Evolutionary conservation across 1,140 invertebrate genomes (phyloP).

Genomic region (Eciton burchellii): DNA sequence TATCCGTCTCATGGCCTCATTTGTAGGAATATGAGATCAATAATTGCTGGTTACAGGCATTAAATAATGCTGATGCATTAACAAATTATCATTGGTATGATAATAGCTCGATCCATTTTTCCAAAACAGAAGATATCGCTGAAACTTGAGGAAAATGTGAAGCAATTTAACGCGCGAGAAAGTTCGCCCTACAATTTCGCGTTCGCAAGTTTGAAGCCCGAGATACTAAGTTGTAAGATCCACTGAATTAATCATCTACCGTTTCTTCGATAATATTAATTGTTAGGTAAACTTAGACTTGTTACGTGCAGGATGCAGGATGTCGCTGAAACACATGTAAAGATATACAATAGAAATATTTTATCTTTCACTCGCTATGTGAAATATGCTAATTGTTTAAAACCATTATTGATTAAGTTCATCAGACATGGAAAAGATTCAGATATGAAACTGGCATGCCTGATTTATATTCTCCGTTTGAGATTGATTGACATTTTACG

Average conservation of each 20-base stretch:
- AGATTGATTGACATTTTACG: no score
- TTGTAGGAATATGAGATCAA: not conserved
- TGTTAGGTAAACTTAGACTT: slow-evolving; percentile 37
- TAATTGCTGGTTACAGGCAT: not conserved
- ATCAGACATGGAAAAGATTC: no score
- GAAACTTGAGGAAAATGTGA: slow-evolving; percentile 32
- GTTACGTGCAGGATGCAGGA: not conserved
- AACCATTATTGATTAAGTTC: no score
- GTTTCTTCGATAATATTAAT: slow-evolving; percentile 50
- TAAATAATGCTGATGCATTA: not conserved
- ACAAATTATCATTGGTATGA: not conserved
- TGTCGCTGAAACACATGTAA: slow-evolving; percentile 1
- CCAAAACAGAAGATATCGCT: not conserved
- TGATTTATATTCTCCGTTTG: no score
- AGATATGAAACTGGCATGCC: no score
- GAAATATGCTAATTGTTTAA: no score
- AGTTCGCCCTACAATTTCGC: slow-evolving; percentile 40
- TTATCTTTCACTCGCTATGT: not conserved
- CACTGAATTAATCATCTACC: slow-evolving; percentile 47
- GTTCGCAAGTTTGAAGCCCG: slow-evolving; percentile 34
- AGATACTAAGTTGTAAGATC: slow-evolving; percentile 48
- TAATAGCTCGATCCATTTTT: not conserved
- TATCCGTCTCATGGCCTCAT: not conserved
- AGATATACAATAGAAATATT: not conserved
- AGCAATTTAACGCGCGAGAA: slow-evolving; percentile 45